Base-by-base conservation (phyloP, 2,113 vertebrate genomes). In the Nematolebias whitei region DNA sequence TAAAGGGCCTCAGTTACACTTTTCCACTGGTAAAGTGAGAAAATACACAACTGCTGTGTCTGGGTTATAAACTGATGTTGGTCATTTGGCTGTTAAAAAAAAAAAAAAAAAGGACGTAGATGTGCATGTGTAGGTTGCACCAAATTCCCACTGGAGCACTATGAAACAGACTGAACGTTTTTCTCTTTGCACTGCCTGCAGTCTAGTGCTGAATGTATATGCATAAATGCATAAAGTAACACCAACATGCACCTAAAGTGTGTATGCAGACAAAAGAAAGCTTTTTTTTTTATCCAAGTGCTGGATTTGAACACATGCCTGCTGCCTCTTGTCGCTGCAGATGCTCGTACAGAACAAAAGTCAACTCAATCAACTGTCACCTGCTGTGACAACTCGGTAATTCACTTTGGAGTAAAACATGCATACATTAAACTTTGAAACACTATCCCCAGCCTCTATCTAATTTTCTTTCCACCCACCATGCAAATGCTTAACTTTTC, bases 301-400 rank as follows among this genome's bases (percentile, higher is more conserved):
- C 12, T 53, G 16, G 49, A 75, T 55, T 2, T 39, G 35, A 59
- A 71, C 55, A 45, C 41, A 44, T 49, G 51, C 54, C 48, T 71
- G 57, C 38, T 63, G 62, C 70, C 35, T 54, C 32, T 55, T 11
- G 38, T 22, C 1, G 23, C 48, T 12, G n/a, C 49, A 5, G 62
- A 76, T 3, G 15, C 63, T 64, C 32, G 16, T 45, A 38, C 23
- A 12, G 20, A 76, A 63, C 63, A 48, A 76, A 29, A 64, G 50
- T 32, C 8, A 16, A 22, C 68, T 66, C 51, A 57, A 52, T 79
- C 64, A 54, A 6, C 44, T 15, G 64, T 78, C 68, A 67, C 63
- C 70, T 13, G 23, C 67, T 53, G 66, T 64, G 50, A 74, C 76
- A 65, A 50, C 74, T 60, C 40, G 63, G 41, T 80, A 29, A 71